Evolutionary conservation across 2,888 invertebrate species (phyloP).

Genomic region (Clitarchus hookeri): DNA sequence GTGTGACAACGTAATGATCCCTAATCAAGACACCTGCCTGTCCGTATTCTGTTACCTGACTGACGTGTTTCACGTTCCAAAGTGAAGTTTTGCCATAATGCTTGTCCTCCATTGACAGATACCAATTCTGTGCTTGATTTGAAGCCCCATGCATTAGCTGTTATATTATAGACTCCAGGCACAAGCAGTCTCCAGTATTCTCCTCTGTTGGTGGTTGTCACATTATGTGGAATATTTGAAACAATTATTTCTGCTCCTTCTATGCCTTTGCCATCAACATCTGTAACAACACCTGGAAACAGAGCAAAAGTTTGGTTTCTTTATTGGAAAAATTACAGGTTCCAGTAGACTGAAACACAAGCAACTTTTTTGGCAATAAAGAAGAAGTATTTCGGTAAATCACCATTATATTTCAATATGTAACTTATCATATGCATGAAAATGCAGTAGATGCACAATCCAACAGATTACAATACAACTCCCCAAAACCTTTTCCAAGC

Average conservation of each 20-base stretch:
- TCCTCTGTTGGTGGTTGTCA: slow-evolving; percentile 78
- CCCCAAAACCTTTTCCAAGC: no score
- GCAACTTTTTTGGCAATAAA: no score
- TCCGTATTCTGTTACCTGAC: slow-evolving; percentile 23
- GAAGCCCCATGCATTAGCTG: slow-evolving; percentile 53
- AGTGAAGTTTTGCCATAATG: slow-evolving; percentile 56
- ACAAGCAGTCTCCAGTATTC: slow-evolving; percentile 91
- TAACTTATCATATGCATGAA: no score
- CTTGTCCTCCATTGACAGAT: slow-evolving; percentile 52
- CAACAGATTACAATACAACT: no score
- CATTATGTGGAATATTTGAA: slow-evolving; percentile 76
- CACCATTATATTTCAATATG: no score
- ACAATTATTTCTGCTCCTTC: slow-evolving; percentile 77
- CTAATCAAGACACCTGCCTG: background rate
- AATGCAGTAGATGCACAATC: no score
- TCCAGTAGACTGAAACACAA: no score
- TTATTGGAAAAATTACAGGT: no score
- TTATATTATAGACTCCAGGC: slow-evolving; percentile 33
- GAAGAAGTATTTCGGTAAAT: no score
- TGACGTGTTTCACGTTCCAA: slow-evolving; percentile 47
- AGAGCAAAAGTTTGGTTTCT: slow-evolving; percentile 43
- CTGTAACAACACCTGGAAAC: slow-evolving; percentile 66
- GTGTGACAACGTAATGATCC: background rate
- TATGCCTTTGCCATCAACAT: slow-evolving; percentile 66
- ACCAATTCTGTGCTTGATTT: slow-evolving; percentile 56